Evolutionary conservation across 2,797 vertebrate genomes (phyloP), one percentile per base, ranked within the genome.

Genomic region (Triplophysa bombifrons): DNA sequence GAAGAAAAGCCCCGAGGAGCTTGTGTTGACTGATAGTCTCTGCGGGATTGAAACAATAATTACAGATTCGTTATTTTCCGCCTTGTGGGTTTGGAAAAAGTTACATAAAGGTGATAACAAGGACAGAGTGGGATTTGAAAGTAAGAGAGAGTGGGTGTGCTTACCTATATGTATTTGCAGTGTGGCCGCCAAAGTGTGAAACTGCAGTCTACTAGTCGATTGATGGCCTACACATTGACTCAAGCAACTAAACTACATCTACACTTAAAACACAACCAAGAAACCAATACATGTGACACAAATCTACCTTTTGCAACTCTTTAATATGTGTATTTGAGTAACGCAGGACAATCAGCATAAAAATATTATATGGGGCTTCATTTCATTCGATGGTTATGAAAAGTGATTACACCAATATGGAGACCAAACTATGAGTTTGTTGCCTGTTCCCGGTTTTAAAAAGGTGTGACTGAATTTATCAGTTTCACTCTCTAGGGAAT

Each of bases 91-190:
- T 67, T 76, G 64, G 51, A 68, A 76, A 67, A 68, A 76, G 51
- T 44, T 55, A 44, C 65, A 44, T 20, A 2, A n/a, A 55, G 44
- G 63, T 56, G 51, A 67, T 67, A 76, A 56, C 17, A 20, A 20
- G 69, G 74, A 30, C 63, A n/a, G 74, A 44, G 74, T 67, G 34
- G 63, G 50, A 67, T 44, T 67, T 44, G 74, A 67, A 67, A 56
- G 74, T 76, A 34, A 76, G 64, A 67, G 11, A 0, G 74, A 11
- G 74, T 56, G 64, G 51, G 74, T 67, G 74, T 56, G 51, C 55
- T 76, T 67, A 56, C 38, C 2, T 9, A 67, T 9, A 5, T 14
- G 34, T 46, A 46, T 19, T 56, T 50, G 19, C 27, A 50, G 30
- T 41, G 46, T 0, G 73, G 73, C 30, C 3, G 4, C 4, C 30